phyloP scores from a whole-genome alignment of 2,113 vertebrate species.

The Eptesicus fuscus region DNA sequence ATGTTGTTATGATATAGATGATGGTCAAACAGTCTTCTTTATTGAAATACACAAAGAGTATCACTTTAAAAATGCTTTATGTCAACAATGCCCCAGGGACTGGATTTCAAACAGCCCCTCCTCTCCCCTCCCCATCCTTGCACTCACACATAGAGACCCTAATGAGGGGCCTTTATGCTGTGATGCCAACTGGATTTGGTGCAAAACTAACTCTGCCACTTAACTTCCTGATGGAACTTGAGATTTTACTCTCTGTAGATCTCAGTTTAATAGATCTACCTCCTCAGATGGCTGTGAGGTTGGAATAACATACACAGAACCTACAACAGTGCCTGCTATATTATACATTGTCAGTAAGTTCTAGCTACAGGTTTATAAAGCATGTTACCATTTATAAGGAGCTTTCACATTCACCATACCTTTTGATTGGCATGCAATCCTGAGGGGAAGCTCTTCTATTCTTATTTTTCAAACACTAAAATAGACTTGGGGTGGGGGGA shows the following conservation, averaged over 20 bases:
- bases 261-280: not conserved
- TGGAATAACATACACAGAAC: not conserved
- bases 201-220: not conserved
- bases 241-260: not conserved
- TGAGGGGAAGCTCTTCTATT: not conserved
- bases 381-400: not conserved
- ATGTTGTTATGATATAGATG: not conserved
- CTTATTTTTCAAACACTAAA: not conserved
- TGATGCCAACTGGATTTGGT: not conserved
- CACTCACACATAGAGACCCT: rapidly evolving
- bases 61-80: not conserved
- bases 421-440: not conserved
- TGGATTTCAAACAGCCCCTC: not conserved
- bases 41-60: not conserved
- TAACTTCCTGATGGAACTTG: not conserved
- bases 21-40: not conserved
- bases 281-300: not conserved
- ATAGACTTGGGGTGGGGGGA: not conserved
- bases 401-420: not conserved
- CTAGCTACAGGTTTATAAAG: not conserved
- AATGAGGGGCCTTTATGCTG: not conserved
- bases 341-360: not conserved
- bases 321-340: not conserved
- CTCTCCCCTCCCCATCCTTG: not conserved
- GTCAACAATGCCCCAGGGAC: not conserved